Base-by-base conservation (phyloP, 2,888 invertebrate species). In the Phasia obesa region DNA sequence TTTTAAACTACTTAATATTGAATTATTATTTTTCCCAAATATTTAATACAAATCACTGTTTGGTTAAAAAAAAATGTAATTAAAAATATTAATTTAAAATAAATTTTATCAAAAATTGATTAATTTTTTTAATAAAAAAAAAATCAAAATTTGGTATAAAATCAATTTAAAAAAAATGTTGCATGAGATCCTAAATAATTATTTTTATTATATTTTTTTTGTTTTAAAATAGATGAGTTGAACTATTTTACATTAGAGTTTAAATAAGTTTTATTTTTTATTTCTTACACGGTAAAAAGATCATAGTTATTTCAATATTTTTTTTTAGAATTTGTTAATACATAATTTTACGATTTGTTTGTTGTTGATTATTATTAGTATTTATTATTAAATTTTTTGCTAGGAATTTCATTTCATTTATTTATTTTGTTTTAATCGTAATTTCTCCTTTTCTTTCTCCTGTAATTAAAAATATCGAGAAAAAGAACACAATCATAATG, bases 391-490 rank as follows among this genome's bases (percentile, higher is more conserved):
- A 59, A 64, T 79, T 59, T 70, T 79, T 67, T 83, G 73, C 76
- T 82, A 78, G 78, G 77, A 81, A 78, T 84, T 76, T 76, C 70
- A 85, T 85, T 78, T 78, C 25, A 67, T 76, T 85, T 79, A 75
- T 59, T 69, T 69, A 70, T 73, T 76, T 77, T 88, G 77, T 67
- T 88, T 88, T 90, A 90, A 88, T 90, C 90, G 89, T 90, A 90
- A 89, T 88, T 89, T 89, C 90, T 89, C 90, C 90, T 89, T 87
- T 90, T 90, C 90, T 90, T 90, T 90, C 90, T 90, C 90, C 90
- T 90, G 90, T 86, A 90, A 90, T 89, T 87, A 87, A 89, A n/a
- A 89, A 82, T 62, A 64, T 59, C 7, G 19, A 74, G 23, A 76
- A 81, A 71, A 70, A 59, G 23, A 71, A 59, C 35, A 64, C 44